Percentiles rank a stretch among this genome's conserved stretches.
Conservation (phyloP, 2,113 vertebrate genomes). For the Hippocampus zosterae region DNA sequence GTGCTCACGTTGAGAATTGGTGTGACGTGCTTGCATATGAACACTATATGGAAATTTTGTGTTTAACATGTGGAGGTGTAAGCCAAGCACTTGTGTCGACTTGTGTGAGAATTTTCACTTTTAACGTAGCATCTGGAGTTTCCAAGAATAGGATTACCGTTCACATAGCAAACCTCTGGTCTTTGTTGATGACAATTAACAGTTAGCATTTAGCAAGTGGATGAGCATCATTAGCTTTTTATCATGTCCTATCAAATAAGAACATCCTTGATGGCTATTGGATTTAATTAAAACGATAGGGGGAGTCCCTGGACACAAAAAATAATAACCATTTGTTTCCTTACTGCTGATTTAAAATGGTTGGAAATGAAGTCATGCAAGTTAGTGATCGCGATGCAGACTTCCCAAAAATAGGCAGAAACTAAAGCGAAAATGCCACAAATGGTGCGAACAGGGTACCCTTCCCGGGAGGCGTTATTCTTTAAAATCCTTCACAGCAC, state of each 20-base stretch:
- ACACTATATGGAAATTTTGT: no score
- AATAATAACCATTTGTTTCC: background rate
- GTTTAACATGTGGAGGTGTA: no score
- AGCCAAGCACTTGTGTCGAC: background rate
- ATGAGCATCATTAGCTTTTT: background rate
- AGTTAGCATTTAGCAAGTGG: background rate
- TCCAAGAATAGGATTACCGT: background rate
- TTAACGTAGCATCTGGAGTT: background rate
- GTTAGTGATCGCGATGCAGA: background rate
- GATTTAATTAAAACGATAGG: background rate
- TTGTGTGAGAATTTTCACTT: background rate
- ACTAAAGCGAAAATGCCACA: conserved; percentile 22
- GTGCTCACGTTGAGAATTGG: no score
- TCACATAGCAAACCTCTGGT: background rate
- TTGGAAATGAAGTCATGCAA: background rate
- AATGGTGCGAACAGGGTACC: background rate
- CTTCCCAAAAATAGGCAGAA: conserved; percentile 3
- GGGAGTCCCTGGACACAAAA: background rate
- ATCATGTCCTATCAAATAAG: background rate
- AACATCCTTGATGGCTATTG: background rate
- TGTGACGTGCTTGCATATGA: no score
- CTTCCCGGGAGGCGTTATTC: background rate
- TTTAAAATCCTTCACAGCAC: background rate
- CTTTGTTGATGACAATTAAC: background rate
- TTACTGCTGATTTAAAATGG: background rate